These are phyloP conservation scores for Enteromius argenteus DNA, from an alignment of 2,797 vertebrate species.

Conservation along the genomic window DNA sequence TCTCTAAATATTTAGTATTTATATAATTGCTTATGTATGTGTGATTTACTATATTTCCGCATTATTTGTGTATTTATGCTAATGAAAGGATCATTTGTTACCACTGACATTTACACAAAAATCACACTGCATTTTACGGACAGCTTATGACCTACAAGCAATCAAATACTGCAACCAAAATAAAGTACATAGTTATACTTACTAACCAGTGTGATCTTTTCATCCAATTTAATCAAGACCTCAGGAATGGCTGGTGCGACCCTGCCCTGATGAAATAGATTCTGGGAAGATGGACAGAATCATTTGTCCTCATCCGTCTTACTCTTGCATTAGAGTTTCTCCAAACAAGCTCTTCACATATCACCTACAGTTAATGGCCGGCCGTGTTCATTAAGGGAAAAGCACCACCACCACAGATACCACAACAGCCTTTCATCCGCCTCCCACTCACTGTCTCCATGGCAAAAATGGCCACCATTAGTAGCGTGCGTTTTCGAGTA, in stretches of 20 bases:
- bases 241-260: too few relatives aligned
- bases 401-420: conserved; percentile 38
- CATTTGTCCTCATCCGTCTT: background rate
- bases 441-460: conserved; percentile 56
- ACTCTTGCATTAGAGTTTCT: conserved; percentile 30
- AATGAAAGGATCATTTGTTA: background rate
- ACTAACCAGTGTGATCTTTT: conserved; percentile 4
- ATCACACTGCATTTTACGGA: background rate
- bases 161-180: background rate
- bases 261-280: background rate
- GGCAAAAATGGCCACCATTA: conserved; percentile 60
- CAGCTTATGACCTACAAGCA: background rate
- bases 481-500: conserved; percentile 40
- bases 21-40: background rate
- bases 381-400: conserved; percentile 54
- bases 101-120: background rate
- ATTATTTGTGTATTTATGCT: background rate
- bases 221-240: conserved; percentile 14
- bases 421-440: conserved; percentile 53
- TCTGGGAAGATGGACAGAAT: conserved; percentile 21
- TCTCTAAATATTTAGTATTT: background rate
- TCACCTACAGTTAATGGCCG: conserved; percentile 42
- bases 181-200: background rate
- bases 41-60: background rate
- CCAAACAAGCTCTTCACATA: conserved; percentile 42